Base-by-base conservation (phyloP, 2,797 vertebrate genomes). In the Nothura maculosa region DNA sequence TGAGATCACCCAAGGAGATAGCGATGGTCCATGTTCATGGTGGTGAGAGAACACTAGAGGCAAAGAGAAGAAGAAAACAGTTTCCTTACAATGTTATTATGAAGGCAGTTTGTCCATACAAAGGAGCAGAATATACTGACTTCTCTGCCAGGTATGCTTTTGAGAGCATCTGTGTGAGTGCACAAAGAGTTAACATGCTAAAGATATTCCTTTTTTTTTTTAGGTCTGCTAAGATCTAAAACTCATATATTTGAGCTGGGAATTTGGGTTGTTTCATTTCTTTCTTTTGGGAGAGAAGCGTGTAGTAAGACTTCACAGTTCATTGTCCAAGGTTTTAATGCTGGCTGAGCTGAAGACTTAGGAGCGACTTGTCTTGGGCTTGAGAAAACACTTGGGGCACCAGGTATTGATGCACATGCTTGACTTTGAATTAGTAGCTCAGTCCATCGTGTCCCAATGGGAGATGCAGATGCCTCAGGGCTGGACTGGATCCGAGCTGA, bases 401-500 rank as follows among this genome's bases (percentile, higher is more conserved):
- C 27, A 76, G 38, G 5, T 76, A 16, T 5, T 55, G 32, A 28
- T 30, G 43, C 7, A n/a, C 5, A 1, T 1, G 12, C 10, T 79
- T 42, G 30, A 30, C 62, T 70, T 38, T 11, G 28, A 74, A 18
- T 43, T 20, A 43, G 43, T 36, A 69, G 21, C 4, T 27, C 47
- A 76, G 64, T 43, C 42, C 21, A 78, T 47, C 34, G 22, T 62
- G 52, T 68, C 74, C 20, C 54, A 27, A 9, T 1, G 47, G 76
- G 28, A 24, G 16, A 9, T 0, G 3, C 3, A 4, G 2, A 9
- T 69, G 24, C 34, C 32, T 20, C 12, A 62, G 27, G 54, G 12
- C 15, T 36, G 68, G 32, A n/a, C 40, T 68, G 62, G 38, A 15
- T 63, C 1, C 0, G 0, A 45, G 16, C 28, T 7, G n/a, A 62